Evolutionary conservation across 1,140 invertebrate genomes (phyloP).

Genomic region (Cydia amplana): DNA sequence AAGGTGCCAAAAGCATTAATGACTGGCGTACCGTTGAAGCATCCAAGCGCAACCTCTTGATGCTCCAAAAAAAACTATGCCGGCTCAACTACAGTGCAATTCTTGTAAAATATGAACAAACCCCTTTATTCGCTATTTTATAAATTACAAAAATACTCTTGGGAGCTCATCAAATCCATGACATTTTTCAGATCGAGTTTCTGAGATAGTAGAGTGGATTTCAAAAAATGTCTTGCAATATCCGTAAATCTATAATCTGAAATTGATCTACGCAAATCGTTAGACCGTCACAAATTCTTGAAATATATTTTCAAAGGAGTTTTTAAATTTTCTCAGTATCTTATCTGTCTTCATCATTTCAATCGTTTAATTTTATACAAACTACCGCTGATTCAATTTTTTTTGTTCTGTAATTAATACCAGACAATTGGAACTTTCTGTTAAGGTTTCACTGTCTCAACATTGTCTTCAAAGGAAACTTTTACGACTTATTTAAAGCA

Average conservation of each 20-base stretch:
- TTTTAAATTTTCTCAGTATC: background rate
- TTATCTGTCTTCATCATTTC: no score
- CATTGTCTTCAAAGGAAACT: conserved; percentile 5
- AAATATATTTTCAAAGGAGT: conserved; percentile 1
- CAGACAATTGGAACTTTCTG: background rate
- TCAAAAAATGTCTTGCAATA: conserved; percentile 29
- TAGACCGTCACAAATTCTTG: conserved; percentile 8
- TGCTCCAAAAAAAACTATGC: background rate
- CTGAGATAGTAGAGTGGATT: conserved; percentile 31
- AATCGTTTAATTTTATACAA: no score
- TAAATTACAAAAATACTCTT: conserved; percentile 17
- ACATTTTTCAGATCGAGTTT: conserved; percentile 26
- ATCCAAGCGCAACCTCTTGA: background rate
- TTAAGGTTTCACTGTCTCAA: conserved; percentile 3
- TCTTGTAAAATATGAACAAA: conserved; percentile 3
- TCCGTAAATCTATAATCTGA: conserved; percentile 31
- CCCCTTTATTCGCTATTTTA: conserved; percentile 9
- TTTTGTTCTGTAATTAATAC: no score
- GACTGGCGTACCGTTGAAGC: background rate
- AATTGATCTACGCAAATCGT: conserved; percentile 27
- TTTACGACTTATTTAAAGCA: conserved; percentile 5
- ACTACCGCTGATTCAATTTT: no score
- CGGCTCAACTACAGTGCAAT: background rate
- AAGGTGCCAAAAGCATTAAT: no score
- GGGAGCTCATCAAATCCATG: conserved; percentile 2